These are phyloP conservation scores for Podilymbus podiceps DNA, from an alignment of 2,113 vertebrate genomes.

Conservation along the genomic window DNA sequence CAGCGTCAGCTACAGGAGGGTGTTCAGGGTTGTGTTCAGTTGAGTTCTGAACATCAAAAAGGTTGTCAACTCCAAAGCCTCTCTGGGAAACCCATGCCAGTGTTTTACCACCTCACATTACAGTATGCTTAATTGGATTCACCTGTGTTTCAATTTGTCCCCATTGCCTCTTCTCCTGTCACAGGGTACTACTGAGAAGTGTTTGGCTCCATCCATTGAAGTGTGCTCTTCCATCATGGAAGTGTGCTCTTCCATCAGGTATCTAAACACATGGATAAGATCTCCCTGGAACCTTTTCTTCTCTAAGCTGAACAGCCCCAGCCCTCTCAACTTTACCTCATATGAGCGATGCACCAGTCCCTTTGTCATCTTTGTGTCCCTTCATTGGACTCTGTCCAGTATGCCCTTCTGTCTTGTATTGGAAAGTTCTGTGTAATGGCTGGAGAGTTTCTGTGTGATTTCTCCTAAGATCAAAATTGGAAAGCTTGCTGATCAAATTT, in stretches of 20 bases:
- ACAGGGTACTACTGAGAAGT: background rate
- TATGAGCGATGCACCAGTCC: rapidly evolving
- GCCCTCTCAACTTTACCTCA: background rate
- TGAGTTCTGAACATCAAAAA: background rate
- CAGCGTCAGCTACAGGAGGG: background rate
- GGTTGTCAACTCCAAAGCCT: background rate
- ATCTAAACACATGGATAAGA: background rate
- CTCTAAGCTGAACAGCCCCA: background rate
- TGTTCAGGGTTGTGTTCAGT: background rate
- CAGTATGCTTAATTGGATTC: background rate
- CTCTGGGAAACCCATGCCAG: background rate
- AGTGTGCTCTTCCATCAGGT: background rate
- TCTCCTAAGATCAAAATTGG: background rate
- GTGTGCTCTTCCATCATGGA: background rate
- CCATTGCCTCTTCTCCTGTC: background rate
- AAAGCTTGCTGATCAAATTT: background rate
- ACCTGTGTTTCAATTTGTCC: background rate
- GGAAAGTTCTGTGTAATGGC: background rate
- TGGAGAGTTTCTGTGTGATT: background rate
- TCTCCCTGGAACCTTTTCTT: background rate
- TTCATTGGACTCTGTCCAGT: background rate
- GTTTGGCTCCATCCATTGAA: background rate
- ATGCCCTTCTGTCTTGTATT: background rate
- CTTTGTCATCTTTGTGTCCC: rapidly evolving
- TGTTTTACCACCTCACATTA: background rate